Base-by-base conservation (phyloP, 1,140 invertebrate species). In the Calephelis virginiensis region DNA sequence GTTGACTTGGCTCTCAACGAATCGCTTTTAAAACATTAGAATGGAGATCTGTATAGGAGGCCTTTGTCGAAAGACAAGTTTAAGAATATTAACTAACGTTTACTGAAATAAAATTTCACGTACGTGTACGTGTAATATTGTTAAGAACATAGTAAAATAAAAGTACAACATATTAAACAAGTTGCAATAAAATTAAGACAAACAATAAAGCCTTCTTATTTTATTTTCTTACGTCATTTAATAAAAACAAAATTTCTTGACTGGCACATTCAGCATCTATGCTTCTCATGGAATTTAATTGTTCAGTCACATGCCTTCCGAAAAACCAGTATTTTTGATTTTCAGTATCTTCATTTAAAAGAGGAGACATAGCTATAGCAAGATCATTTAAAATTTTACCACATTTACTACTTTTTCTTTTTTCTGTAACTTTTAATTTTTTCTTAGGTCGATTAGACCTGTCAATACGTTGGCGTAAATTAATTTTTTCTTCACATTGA, bases 241-340 rank as follows among this genome's bases (percentile, higher is more conserved):
- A 28, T 28, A 59, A 59, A 8, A n/a, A 6, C 28, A 83, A 50
- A 13, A 88, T 88, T 1, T 86, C 82, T 50, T 61, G 53, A 59
- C 74, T 74, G 0, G 87, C 87, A 68, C 75, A 77, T 43, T 80
- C 70, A 7, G 85, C 80, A 63, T 90, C 81, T 7, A 76, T 59
- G 38, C 73, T 68, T 50, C 78, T 82, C 87, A 90, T 89, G 45
- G 67, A 66, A 71, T 85, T 87, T 5, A 90, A 67, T 63, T 78
- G 71, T 61, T 87, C 86, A 0, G 78, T 77, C 0, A 90, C 77
- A 73, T 89, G 85, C 53, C 72, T 79, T 0, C 86, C 82, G 48
- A 90, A 87, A 43, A 84, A 87, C 82, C 85, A 86, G 59, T 83
- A 90, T 40, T 63, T 75, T 64, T 77, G 69, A n/a, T 66, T 48